Evolutionary conservation across 1,140 invertebrate genomes (phyloP), one percentile per base, ranked within the genome.

Genomic region (Saccostrea echinata): DNA sequence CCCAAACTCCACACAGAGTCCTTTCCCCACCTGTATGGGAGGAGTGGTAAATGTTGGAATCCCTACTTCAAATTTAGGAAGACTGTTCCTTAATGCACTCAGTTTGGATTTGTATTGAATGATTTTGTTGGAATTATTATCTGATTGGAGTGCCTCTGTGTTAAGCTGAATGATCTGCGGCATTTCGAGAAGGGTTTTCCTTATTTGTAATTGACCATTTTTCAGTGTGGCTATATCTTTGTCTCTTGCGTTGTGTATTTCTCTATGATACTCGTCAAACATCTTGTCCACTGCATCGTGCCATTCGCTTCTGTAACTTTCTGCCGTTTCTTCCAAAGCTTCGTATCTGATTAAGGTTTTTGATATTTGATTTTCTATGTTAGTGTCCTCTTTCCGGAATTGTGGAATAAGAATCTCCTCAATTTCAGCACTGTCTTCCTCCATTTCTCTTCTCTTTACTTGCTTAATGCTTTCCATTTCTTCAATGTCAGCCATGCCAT

Each of bases 41-140:
- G 68, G 68, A 8, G 27, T 33, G 27, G 68, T 30, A 30, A 76
- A 76, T 16, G 68, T 30, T 16, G 68, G 30, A 24, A 76, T 16
- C 68, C 68, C 68, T 27, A 76, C 27, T 76, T 76, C 68, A 76
- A 16, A 76, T 76, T 76, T 76, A 16, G 68, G 68, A 27, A 76
- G 30, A 76, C 27, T 76, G 11, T 76, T 76, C 33, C 27, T 76
- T 30, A 76, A 18, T 9, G 68, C 27, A 13, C 24, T 30, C 3
- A 76, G 68, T 76, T 76, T 76, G 1, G 68, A 76, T 30, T 76
- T 76, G 30, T 76, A 76, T 27, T 76, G 68, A 76, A 76, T 76
- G 68, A 76, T 33, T 76, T 27, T 27, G 27, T 76, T 33, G 13
- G 68, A 30, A 16, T 76, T 27, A 27, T 33, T 33, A 1, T 27